phyloP scores from a whole-genome alignment of 2,797 vertebrate genomes.

The Cossypha caffra region DNA sequence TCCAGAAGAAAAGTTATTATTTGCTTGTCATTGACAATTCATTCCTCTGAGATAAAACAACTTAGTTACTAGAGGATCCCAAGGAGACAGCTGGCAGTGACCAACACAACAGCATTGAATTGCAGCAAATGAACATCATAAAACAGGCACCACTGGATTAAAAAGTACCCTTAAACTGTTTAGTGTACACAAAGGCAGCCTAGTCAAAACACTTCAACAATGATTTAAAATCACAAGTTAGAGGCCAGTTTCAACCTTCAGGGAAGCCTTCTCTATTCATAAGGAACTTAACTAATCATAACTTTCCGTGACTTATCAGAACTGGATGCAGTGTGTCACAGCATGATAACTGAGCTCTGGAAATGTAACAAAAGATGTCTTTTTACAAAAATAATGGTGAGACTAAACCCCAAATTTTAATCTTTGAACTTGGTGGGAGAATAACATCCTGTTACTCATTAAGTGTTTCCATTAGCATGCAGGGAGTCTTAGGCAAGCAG shows the following conservation, averaged over 20 bases:
- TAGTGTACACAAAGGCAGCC: conserved; percentile 53
- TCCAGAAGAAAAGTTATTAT: conserved; percentile 37
- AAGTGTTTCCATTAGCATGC: conserved; percentile 53
- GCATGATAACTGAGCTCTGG: conserved; percentile 55
- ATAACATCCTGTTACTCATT: conserved; percentile 70
- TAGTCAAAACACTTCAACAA: conserved; percentile 55
- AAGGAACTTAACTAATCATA: conserved; percentile 63
- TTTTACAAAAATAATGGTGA: conserved; percentile 63
- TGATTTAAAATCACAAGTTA: conserved; percentile 55
- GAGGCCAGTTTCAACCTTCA: conserved; percentile 33
- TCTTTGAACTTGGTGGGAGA: conserved; percentile 55
- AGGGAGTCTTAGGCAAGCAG: conserved; percentile 41
- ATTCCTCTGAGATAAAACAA: conserved; percentile 48
- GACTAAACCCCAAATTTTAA: conserved; percentile 73
- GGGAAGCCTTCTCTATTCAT: conserved; percentile 50
- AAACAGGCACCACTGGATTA: conserved; percentile 33
- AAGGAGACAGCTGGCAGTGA: conserved; percentile 50
- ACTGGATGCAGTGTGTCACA: conserved; percentile 58
- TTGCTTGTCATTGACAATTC: conserved; percentile 33
- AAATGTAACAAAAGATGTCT: conserved; percentile 70
- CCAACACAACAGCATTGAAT: conserved; percentile 35
- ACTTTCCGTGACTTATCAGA: conserved; percentile 66
- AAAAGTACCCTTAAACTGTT: conserved; percentile 62
- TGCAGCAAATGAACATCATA: conserved; percentile 23
- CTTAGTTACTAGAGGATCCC: conserved; percentile 36